These are phyloP conservation scores for Trachelus troglodyta DNA, from an alignment of 2,888 invertebrate genomes.

Conservation along the genomic window DNA sequence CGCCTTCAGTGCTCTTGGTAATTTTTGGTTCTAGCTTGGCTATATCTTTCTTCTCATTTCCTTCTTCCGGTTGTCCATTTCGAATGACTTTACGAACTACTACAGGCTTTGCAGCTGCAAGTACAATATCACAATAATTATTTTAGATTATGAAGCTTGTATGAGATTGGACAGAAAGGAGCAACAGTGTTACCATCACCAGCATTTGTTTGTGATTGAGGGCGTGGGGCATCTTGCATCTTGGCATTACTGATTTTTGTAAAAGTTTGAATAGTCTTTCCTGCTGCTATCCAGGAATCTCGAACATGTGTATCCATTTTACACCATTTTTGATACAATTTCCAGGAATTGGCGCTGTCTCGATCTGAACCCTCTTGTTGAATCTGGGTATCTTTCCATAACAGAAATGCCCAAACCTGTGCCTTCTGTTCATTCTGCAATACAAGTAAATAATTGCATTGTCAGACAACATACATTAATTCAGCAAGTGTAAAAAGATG, in stretches of 20 bases:
- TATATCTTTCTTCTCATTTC: slow-evolving; percentile 43
- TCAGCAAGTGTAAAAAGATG: slow-evolving; percentile 13
- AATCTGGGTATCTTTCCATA: slow-evolving; percentile 80
- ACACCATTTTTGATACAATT: slow-evolving; percentile 86
- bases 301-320: slow-evolving; percentile 80
- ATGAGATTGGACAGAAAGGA: background rate
- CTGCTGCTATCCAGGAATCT: slow-evolving; percentile 84
- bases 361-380: slow-evolving; percentile 67
- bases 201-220: slow-evolving; percentile 22
- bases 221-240: slow-evolving; percentile 69
- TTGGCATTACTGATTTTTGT: slow-evolving; percentile 77
- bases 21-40: background rate
- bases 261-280: slow-evolving; percentile 79
- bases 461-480: slow-evolving; percentile 3
- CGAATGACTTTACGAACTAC: slow-evolving; percentile 61
- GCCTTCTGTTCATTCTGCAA: slow-evolving; percentile 80
- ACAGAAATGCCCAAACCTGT: slow-evolving; percentile 85
- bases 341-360: slow-evolving; percentile 77
- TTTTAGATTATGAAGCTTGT: background rate
- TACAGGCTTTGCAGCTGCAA: slow-evolving; percentile 49
- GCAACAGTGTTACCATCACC: slow-evolving; percentile 39
- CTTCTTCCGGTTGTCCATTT: slow-evolving; percentile 61
- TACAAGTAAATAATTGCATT: slow-evolving; percentile 8
- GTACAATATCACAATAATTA: background rate
- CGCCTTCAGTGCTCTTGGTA: slow-evolving; percentile 21